Conservation (phyloP, 2,888 invertebrate genomes). For the Parnassius smintheus region DNA sequence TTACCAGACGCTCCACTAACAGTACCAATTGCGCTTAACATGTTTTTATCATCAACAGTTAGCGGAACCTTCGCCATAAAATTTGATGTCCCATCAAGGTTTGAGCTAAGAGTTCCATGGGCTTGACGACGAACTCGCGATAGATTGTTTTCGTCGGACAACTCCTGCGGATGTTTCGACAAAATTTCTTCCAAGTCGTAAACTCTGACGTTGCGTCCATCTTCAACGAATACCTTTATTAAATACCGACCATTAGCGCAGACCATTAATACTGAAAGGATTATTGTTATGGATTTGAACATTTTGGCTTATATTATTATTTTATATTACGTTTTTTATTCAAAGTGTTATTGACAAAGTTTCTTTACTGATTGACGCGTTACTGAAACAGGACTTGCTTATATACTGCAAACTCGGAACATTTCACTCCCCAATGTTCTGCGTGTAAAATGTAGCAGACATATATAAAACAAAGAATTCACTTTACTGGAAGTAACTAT, state of each 20-base stretch:
- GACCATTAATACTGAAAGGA: conserved; percentile 1
- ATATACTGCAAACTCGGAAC: not conserved
- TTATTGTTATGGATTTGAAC: conserved; percentile 1
- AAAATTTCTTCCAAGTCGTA: conserved; percentile 1
- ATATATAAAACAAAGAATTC: no score
- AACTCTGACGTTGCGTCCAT: conserved; percentile 2
- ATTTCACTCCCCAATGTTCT: not conserved
- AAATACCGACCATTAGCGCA: conserved; percentile 7
- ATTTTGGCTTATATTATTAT: not conserved
- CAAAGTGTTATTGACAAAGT: not conserved
- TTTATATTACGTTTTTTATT: not conserved
- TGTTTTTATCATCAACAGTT: conserved; percentile 34
- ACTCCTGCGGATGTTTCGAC: conserved; percentile 1
- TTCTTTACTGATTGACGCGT: not conserved
- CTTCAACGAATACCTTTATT: conserved; percentile 4
- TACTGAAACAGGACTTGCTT: not conserved
- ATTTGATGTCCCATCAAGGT: conserved; percentile 38
- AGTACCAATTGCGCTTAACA: conserved; percentile 35
- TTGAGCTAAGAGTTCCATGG: conserved; percentile 33
- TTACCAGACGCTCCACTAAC: conserved; percentile 33
- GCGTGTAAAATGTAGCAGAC: no score
- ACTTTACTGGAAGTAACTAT: no score
- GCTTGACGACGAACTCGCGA: conserved; percentile 32
- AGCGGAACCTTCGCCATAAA: conserved; percentile 36
- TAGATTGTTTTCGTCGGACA: not conserved